Base-by-base conservation (phyloP, 2,797 vertebrate genomes). In the Rachycentron canadum region DNA sequence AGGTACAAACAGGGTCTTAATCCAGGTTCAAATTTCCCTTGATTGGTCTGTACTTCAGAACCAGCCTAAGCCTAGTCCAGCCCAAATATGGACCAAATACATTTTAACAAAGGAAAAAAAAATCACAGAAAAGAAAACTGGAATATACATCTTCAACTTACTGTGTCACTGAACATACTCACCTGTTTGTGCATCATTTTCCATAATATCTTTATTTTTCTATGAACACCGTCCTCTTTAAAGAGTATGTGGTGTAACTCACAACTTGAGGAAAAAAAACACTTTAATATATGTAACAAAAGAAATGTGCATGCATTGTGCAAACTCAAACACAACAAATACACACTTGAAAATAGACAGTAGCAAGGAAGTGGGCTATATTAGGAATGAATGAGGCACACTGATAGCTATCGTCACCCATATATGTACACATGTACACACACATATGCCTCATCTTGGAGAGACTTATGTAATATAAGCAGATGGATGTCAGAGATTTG, bases 161-260 rank as follows among this genome's bases (percentile, higher is more conserved):
- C 69, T 79, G 79, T 90, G 84, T 90, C 79, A 89, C 83, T 81
- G 81, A 84, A 40, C 69, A 83, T 83, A 85, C 30, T 85, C 87
- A 89, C 81, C 59, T 82, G 73, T 88, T 75, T 88, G 88, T 89
- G 86, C 82, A 84, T 87, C 89, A 86, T 93, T 93, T 91, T 92
- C 82, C 90, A 94, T 92, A 43, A 90, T 93, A 91, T 91, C 79
- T 94, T 93, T 93, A 93, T 94, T 94, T 94, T 94, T 94, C 82
- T 94, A 94, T 88, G 81, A 91, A 85, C 88, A 89, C 83, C 88
- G 71, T 84, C 81, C 76, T 85, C 75, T 87, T 82, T 71, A 82
- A 84, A 73, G 66, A 80, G 76, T 91, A 59, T 85, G 72, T 81
- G 72, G 73, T 88, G 81, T 84, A 79, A 85, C 61, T 84, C 81